Percentiles rank a stretch among this genome's conserved stretches.
These are phyloP conservation scores for Ammodytes dubius DNA, from an alignment of 2,113 vertebrate genomes.

Conservation along the genomic window DNA sequence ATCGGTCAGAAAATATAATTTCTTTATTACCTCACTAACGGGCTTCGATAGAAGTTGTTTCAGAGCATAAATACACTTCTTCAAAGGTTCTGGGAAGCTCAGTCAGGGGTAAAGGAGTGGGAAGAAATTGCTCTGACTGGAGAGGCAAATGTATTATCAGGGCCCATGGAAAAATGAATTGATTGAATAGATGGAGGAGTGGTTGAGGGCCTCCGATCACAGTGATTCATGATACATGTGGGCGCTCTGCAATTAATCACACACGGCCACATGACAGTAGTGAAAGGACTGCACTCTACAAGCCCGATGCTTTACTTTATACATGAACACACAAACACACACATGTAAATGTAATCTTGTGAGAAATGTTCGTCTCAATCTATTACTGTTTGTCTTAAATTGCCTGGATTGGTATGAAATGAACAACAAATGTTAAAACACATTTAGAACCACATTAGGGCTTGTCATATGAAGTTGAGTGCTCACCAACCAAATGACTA, in stretches of 20 bases:
- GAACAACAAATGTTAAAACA: neutral
- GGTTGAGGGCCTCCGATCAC: conserved; percentile 53
- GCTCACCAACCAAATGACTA: neutral
- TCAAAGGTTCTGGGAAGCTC: conserved; percentile 44
- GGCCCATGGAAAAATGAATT: conserved; percentile 58
- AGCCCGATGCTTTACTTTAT: conserved; percentile 13
- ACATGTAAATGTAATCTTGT: conserved; percentile 11
- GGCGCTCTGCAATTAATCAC: conserved; percentile 60
- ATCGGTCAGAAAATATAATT: conserved; percentile 23
- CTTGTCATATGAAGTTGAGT: neutral
- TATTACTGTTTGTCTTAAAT: neutral
- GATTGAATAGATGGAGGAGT: conserved; percentile 64
- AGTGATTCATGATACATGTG: conserved; percentile 72
- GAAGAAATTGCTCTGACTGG: conserved; percentile 55
- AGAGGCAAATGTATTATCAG: conserved; percentile 56
- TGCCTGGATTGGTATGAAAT: neutral
- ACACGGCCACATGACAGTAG: neutral
- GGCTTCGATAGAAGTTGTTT: conserved; percentile 8
- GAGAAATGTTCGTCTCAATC: neutral
- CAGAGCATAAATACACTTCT: conserved; percentile 18
- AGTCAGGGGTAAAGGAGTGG: conserved; percentile 53
- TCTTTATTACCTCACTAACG: conserved; percentile 17
- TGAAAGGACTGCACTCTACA: conserved; percentile 23
- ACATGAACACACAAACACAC: neutral
- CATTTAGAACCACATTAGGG: conserved; percentile 5